Conservation (phyloP, 2,888 invertebrate genomes). For the Catocala fraxini region DNA sequence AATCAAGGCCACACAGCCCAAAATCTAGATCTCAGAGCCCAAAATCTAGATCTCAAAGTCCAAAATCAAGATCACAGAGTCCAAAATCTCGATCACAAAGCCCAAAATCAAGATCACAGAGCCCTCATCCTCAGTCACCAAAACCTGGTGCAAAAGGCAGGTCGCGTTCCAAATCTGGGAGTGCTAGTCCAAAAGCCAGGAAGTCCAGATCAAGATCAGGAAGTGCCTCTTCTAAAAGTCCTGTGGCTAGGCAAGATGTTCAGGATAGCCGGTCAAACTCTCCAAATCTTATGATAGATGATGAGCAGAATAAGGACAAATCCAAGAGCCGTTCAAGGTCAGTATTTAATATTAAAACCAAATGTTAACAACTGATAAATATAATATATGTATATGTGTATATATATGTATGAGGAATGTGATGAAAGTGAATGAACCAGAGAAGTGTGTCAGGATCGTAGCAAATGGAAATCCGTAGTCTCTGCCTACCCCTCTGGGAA, state of each 20-base stretch:
- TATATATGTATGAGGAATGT: too few species aligned
- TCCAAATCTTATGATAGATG: constrained; percentile 85
- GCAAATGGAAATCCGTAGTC: too few species aligned
- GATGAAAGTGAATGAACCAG: too few species aligned
- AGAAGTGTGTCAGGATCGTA: too few species aligned
- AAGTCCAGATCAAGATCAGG: constrained; percentile 62
- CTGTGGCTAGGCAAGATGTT: constrained; percentile 66
- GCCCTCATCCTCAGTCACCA: constrained; percentile 69
- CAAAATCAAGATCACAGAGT: constrained; percentile 67
- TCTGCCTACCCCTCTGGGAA: too few species aligned
- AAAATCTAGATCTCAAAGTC: constrained; percentile 68
- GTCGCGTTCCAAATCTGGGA: constrained; percentile 80
- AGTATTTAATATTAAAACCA: constrained; percentile 1
- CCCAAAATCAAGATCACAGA: constrained; percentile 69
- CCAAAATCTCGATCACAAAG: constrained; percentile 69
- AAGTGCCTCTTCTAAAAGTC: constrained; percentile 73
- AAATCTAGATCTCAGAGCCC: constrained; percentile 68
- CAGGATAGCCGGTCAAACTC: constrained; percentile 85
- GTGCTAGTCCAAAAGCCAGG: constrained; percentile 69
- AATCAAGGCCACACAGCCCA: constrained; percentile 62
- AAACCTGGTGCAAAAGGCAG: constrained; percentile 67
- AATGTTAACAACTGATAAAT: too few species aligned
- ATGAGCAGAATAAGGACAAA: constrained; percentile 74
- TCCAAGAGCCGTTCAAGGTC: constrained; percentile 80
- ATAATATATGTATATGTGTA: too few species aligned